These are phyloP conservation scores for Sebastes nivosus DNA, from an alignment of 2,797 vertebrate species.

Conservation along the genomic window DNA sequence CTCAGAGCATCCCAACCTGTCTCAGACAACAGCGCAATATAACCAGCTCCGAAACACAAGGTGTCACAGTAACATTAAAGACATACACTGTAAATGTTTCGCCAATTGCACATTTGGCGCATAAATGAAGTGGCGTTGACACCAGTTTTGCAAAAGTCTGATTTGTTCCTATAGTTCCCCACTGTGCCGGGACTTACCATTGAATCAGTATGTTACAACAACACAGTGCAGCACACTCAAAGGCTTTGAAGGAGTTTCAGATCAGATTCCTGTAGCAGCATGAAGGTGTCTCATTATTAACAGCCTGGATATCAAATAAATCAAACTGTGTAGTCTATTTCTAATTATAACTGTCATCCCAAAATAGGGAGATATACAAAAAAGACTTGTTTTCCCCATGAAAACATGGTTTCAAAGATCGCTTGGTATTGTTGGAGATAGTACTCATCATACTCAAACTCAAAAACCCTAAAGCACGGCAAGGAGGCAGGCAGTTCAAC, in stretches of 20 bases:
- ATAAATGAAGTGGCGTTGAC: not conserved
- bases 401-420: not conserved
- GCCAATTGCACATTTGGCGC: not conserved
- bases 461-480: too few relatives aligned
- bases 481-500: too few relatives aligned
- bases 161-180: not conserved
- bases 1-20: not conserved
- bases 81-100: not conserved
- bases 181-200: not conserved
- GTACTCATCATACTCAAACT: not conserved
- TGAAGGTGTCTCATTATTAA: not conserved
- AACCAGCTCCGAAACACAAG: not conserved
- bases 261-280: not conserved
- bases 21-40: constrained; percentile 2
- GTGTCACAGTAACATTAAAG: not conserved
- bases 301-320: constrained; percentile 10
- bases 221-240: not conserved
- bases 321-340: not conserved
- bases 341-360: not conserved
- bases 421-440: not conserved
- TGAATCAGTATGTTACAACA: constrained; percentile 1
- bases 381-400: not conserved
- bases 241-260: constrained; percentile 22
- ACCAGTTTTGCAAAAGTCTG: not conserved
- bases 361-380: not conserved